Percentiles rank a stretch among this genome's conserved stretches.
phyloP scores from a whole-genome alignment of 2,113 vertebrate species.

The Heteronetta atricapilla region DNA sequence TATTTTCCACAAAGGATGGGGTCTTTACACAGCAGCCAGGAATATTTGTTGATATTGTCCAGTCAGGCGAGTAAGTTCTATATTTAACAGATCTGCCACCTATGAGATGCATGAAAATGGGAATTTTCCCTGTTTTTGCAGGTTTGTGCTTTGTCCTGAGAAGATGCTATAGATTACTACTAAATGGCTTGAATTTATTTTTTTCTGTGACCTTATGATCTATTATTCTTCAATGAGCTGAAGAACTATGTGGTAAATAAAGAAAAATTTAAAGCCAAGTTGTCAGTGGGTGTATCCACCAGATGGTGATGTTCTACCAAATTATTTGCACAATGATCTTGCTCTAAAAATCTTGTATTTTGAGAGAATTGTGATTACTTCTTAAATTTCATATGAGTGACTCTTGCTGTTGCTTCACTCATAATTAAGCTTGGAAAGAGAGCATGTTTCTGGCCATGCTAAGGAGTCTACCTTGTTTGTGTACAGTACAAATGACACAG shows the following conservation, averaged over 20 bases:
- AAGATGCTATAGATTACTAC: neutral
- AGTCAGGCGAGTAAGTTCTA: neutral
- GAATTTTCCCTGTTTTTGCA: neutral
- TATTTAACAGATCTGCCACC: neutral
- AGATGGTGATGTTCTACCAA: constrained; percentile 68
- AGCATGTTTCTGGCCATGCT: neutral
- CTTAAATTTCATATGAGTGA: neutral
- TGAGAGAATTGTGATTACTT: constrained; percentile 4
- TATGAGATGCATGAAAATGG: neutral
- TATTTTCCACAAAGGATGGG: neutral
- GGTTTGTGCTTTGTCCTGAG: neutral
- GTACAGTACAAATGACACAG: neutral
- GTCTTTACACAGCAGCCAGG: neutral
- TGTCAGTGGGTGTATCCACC: constrained; percentile 50
- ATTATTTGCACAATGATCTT: constrained; percentile 34
- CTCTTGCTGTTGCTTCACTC: neutral
- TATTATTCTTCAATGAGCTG: neutral
- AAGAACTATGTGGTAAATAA: neutral
- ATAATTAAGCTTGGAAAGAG: neutral
- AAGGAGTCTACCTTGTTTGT: neutral
- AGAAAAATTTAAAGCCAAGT: neutral
- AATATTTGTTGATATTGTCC: neutral
- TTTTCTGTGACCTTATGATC: neutral
- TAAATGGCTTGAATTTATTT: neutral
- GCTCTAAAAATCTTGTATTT: constrained; percentile 15